Percentiles rank a stretch among this genome's conserved stretches.
Conservation (phyloP, 2,113 vertebrate species). For the Mesembrinibis cayennensis region DNA sequence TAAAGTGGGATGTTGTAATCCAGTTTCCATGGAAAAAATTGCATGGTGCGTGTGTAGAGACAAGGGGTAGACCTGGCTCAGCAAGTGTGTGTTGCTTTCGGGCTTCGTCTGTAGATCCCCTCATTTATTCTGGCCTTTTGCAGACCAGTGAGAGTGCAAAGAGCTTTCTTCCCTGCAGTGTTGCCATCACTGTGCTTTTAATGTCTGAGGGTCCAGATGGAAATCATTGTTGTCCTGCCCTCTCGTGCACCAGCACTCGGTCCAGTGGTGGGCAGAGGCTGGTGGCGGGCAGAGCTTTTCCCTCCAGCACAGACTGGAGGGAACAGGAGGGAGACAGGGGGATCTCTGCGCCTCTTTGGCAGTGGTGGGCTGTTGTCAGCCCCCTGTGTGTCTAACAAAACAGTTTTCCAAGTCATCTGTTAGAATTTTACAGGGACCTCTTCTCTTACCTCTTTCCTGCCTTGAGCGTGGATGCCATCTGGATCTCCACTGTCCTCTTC, state of each 20-base stretch:
- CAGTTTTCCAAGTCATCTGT: background rate
- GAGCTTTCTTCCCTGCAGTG: background rate
- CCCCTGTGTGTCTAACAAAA: background rate
- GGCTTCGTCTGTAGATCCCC: background rate
- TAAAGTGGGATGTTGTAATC: background rate
- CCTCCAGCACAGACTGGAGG: background rate
- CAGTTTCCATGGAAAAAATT: background rate
- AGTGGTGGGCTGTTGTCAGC: background rate
- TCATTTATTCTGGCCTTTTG: background rate
- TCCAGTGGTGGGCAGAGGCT: background rate
- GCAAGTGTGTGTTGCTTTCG: background rate
- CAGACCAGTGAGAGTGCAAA: background rate
- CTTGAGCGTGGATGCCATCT: background rate
- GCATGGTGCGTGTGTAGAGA: background rate
- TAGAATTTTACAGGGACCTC: background rate
- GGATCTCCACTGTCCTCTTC: background rate
- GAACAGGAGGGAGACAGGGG: background rate
- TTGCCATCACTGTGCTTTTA: background rate
- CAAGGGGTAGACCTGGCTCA: background rate
- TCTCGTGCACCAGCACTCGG: rapidly evolving
- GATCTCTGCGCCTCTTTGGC: background rate
- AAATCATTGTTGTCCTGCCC: rapidly evolving
- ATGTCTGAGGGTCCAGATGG: rapidly evolving
- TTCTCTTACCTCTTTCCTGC: background rate
- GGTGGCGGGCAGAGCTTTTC: background rate